phyloP scores from a whole-genome alignment of 1,140 invertebrate genomes.

The Drosophila insularis region DNA sequence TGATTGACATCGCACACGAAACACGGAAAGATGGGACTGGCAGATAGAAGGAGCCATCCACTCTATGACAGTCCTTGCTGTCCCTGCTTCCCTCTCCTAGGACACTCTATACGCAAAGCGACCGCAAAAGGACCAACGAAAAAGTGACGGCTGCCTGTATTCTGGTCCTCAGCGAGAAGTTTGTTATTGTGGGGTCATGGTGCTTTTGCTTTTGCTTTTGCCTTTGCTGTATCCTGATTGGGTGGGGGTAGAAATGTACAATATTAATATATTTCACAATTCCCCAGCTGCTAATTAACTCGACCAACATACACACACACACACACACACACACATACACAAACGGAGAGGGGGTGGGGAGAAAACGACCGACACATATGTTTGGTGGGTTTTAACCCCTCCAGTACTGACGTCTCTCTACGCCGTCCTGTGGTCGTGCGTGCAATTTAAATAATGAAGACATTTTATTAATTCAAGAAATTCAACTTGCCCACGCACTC shows the following conservation, averaged over 20 bases:
- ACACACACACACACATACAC: constrained; percentile 4
- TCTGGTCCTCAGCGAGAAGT: constrained; percentile 12
- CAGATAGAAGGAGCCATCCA: constrained; percentile 7
- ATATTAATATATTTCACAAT: constrained; percentile 81
- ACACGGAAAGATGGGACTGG: constrained; percentile 22
- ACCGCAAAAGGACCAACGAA: constrained; percentile 61
- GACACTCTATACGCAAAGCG: neutral
- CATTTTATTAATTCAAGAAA: constrained; percentile 81
- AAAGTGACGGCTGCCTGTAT: constrained; percentile 15
- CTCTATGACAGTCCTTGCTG: neutral
- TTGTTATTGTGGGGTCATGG: neutral
- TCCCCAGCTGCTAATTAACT: constrained; percentile 80
- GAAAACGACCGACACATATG: constrained; percentile 54
- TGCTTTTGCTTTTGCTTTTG: neutral
- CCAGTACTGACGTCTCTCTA: neutral
- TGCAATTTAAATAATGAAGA: constrained; percentile 81
- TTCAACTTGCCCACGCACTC: constrained; percentile 62
- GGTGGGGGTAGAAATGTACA: constrained; percentile 68
- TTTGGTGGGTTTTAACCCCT: constrained; percentile 8
- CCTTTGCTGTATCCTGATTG: no score
- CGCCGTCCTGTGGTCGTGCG: constrained; percentile 61
- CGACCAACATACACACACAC: constrained; percentile 39
- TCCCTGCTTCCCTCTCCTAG: neutral
- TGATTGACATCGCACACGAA: constrained; percentile 9
- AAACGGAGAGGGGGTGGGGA: neutral